phyloP scores from a whole-genome alignment of 2,113 vertebrate genomes.

The Tretioscincus oriximinensis region DNA sequence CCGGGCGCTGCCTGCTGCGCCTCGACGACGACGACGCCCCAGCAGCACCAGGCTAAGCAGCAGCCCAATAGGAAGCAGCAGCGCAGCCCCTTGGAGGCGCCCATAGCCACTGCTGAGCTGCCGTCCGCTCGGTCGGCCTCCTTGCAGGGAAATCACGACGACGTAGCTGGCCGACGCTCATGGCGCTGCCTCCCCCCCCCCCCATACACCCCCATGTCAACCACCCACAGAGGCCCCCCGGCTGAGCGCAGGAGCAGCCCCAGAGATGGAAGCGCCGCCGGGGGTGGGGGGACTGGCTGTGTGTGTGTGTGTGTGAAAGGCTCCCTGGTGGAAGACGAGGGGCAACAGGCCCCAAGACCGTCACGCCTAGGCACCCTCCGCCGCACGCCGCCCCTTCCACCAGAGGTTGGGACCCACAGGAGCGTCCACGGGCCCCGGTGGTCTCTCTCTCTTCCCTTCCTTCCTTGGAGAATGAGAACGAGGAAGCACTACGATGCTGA shows the following conservation, averaged over 20 bases:
- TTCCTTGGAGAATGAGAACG: too few species aligned
- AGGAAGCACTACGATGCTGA: too few species aligned
- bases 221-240: neutral
- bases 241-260: neutral
- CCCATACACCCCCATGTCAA: neutral
- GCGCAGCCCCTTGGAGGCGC: constrained; percentile 59
- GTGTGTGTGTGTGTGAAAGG: too few species aligned
- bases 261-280: neutral
- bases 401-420: too few species aligned
- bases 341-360: too few species aligned
- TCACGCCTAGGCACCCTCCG: too few species aligned
- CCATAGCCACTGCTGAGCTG: constrained; percentile 27
- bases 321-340: too few species aligned
- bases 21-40: constrained; percentile 35
- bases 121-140: neutral
- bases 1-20: constrained; percentile 66
- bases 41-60: constrained; percentile 58
- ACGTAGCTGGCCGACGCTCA: neutral
- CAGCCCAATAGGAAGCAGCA: constrained; percentile 78
- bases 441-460: neutral
- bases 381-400: too few species aligned
- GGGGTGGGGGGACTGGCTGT: neutral
- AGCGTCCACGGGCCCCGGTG: neutral
- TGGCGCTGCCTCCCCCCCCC: neutral
- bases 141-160: neutral